Evolutionary conservation across 2,888 invertebrate genomes (phyloP).

Genomic region (Limnephilus marmoratus): DNA sequence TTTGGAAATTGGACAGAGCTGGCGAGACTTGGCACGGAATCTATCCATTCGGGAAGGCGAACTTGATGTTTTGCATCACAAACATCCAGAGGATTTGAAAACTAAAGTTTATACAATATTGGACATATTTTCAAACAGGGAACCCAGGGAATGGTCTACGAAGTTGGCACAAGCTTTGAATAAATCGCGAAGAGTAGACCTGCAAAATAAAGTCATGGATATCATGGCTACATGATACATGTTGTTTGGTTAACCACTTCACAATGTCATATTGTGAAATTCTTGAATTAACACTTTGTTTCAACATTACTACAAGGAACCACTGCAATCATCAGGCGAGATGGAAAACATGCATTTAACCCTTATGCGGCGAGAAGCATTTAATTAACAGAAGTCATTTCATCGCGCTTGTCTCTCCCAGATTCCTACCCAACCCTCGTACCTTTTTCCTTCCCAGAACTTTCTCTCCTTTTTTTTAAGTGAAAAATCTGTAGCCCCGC

Average conservation of each 20-base stretch:
- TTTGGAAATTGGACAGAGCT: conserved; percentile 54
- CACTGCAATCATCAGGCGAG: too few relatives aligned
- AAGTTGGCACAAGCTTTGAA: conserved; percentile 55
- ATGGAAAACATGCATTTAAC: too few relatives aligned
- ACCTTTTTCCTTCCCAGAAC: too few relatives aligned
- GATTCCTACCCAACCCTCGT: too few relatives aligned
- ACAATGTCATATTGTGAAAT: not conserved
- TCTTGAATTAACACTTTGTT: too few relatives aligned
- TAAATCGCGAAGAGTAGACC: conserved; percentile 57
- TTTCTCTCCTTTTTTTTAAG: too few relatives aligned
- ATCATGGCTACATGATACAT: conserved; percentile 43
- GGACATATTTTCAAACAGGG: not conserved
- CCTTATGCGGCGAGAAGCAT: too few relatives aligned
- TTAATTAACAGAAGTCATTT: too few relatives aligned
- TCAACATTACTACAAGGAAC: too few relatives aligned
- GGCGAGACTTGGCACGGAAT: conserved; percentile 56
- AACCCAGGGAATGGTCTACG: conserved; percentile 52
- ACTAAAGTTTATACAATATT: conserved; percentile 50
- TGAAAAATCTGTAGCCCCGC: too few relatives aligned
- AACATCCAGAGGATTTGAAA: conserved; percentile 34
- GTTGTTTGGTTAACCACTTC: not conserved
- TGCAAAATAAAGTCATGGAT: conserved; percentile 41
- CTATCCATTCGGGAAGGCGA: conserved; percentile 53
- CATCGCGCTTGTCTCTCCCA: too few relatives aligned
- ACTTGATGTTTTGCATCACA: conserved; percentile 53